phyloP scores from a whole-genome alignment of 2,797 vertebrate genomes.

The Enteromius argenteus region DNA sequence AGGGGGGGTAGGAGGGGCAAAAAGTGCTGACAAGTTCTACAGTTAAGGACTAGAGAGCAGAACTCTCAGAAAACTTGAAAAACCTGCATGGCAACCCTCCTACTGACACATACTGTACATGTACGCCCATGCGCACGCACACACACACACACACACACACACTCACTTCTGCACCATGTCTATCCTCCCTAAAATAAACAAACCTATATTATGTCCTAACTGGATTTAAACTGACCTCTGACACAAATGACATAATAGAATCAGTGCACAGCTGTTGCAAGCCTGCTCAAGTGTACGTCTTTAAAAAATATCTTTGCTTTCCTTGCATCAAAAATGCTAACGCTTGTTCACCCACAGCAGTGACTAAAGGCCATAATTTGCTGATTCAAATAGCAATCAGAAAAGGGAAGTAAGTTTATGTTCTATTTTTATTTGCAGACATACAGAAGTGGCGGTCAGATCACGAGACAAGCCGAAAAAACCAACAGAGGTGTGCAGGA shows the following conservation, averaged over 20 bases:
- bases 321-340: conserved; percentile 1
- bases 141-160: neutral
- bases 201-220: neutral
- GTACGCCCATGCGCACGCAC: neutral
- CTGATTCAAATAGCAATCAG: conserved; percentile 34
- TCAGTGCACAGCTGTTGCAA: neutral
- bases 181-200: conserved; percentile 2
- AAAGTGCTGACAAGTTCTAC: conserved; percentile 61
- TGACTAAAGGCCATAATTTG: conserved; percentile 36
- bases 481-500: conserved; percentile 31
- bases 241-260: neutral
- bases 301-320: neutral
- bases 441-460: conserved; percentile 36
- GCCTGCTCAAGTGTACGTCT: neutral
- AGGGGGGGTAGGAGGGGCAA: conserved; percentile 41
- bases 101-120: conserved; percentile 1
- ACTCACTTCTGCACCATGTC: neutral
- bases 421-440: conserved; percentile 48
- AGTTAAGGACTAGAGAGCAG: conserved; percentile 62
- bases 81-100: conserved; percentile 51
- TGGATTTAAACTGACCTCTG: neutral
- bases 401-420: conserved; percentile 42
- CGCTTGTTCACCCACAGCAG: conserved; percentile 8
- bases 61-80: conserved; percentile 61
- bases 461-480: conserved; percentile 28